Base-by-base conservation (phyloP, 2,888 invertebrate species). In the Syrphus vitripennis region DNA sequence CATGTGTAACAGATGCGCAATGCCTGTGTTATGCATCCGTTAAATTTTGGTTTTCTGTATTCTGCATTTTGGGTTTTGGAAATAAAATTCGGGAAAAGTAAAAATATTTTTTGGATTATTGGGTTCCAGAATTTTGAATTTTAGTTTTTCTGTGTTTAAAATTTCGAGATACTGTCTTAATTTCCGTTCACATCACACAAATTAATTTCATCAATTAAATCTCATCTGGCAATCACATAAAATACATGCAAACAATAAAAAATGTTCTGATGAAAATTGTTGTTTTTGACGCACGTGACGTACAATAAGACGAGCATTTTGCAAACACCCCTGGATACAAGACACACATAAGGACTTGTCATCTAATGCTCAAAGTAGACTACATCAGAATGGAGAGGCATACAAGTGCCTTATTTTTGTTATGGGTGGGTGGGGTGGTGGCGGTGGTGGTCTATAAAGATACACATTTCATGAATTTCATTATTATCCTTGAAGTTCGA, bases 401-500 rank as follows among this genome's bases (percentile, higher is more conserved):
- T 16, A 59, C 57, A 55, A 61, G 75, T 55, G 29, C 29, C 29
- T 24, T 55, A 34, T 10, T 45, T 1, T 31, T 7, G 1, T 7
- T 19, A 45, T 45, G 45, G 19, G 45, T 19, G 3, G n/a, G n/a
- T n/a, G n/a, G n/a, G n/a, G n/a, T n/a, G n/a, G n/a, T n/a, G n/a
- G n/a, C n/a, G n/a, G n/a, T n/a, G n/a, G 53, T 45, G 40, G 34
- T 55, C 61, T 37, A 57, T 48, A 42, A 67, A 67, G 34, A 67
- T 65, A 67, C 26, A 21, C 53, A 31, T 77, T 72, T 45, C 42
- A 53, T 67, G 65, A 59, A 71, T 76, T 77, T 42, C 34, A 74
- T 55, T 70, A 45, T 50, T 61, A 74, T 74, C 61, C 75, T 74
- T 55, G n/a, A 63, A 79, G 63, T 78, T 80, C 78, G 42, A 77